phyloP scores from a whole-genome alignment of 2,797 vertebrate species.

The Emydoidea blandingii region DNA sequence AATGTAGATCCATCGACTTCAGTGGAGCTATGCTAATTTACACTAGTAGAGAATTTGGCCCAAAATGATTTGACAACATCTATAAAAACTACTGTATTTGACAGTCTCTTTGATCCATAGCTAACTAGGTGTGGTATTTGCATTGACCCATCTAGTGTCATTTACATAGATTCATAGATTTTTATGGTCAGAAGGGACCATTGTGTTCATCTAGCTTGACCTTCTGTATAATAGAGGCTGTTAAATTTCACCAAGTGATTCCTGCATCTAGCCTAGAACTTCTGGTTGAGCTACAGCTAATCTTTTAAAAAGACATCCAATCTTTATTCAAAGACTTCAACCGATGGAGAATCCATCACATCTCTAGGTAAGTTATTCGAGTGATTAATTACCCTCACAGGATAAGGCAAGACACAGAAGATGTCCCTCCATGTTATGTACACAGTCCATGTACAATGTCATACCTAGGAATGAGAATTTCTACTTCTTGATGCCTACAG shows the following conservation, averaged over 20 bases:
- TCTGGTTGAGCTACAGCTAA: background rate
- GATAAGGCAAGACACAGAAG: constrained; percentile 31
- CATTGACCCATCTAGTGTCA: background rate
- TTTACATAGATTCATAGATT: background rate
- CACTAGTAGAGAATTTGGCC: background rate
- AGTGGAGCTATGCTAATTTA: constrained; percentile 5
- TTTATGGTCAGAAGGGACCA: background rate
- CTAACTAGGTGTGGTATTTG: background rate
- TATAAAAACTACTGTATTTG: constrained; percentile 6
- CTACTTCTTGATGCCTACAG: background rate
- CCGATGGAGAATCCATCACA: background rate
- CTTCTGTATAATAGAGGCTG: background rate
- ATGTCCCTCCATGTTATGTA: constrained; percentile 44
- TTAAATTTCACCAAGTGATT: background rate
- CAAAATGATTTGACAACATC: constrained; percentile 21
- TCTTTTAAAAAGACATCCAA: background rate
- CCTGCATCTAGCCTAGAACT: background rate
- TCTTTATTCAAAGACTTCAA: constrained; percentile 14
- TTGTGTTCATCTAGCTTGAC: background rate
- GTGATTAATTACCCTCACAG: constrained; percentile 46
- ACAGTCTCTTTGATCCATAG: background rate
- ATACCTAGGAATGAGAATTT: constrained; percentile 35
- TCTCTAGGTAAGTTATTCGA: constrained; percentile 33
- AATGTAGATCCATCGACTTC: constrained; percentile 26
- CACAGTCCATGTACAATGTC: background rate